A percentile compares a stretch with the other conserved stretches of the same genome.
Conservation (phyloP, 2,113 vertebrate species). For the Oreochromis niloticus region DNA sequence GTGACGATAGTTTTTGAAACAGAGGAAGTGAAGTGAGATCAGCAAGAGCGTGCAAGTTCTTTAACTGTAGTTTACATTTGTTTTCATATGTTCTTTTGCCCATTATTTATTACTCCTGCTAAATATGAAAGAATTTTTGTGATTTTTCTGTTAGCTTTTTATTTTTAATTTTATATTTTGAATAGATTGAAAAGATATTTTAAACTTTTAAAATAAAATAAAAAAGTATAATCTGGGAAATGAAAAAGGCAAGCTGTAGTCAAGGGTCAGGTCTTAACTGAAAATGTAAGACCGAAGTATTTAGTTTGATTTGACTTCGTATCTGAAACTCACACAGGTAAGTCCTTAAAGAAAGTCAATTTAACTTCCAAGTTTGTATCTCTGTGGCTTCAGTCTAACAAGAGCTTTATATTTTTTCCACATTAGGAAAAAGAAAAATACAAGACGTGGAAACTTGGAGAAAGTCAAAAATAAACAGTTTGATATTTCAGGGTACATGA, state of each 20-base stretch:
- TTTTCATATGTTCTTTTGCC: not conserved
- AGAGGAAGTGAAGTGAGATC: constrained; percentile 27
- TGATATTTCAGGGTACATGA: not conserved
- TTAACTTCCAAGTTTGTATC: not conserved
- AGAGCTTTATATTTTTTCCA: not conserved
- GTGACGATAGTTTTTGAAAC: constrained; percentile 23
- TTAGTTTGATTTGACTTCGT: not conserved
- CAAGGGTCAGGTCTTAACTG: not conserved
- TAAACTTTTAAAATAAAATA: not conserved
- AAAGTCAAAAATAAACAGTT: not conserved
- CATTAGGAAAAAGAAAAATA: not conserved
- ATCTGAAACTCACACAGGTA: not conserved
- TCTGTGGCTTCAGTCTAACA: not conserved
- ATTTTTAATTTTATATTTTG: not conserved
- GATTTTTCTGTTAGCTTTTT: not conserved
- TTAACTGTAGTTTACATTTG: not conserved
- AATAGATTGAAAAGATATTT: not conserved
- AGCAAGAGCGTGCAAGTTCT: not conserved
- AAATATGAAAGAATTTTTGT: not conserved
- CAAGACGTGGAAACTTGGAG: not conserved
- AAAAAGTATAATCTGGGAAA: not conserved
- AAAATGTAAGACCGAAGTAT: not conserved
- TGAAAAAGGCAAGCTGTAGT: not conserved
- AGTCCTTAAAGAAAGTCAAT: not conserved
- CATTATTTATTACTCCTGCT: not conserved